These are phyloP conservation scores for Galleria mellonella DNA, from an alignment of 1,140 invertebrate genomes.

Conservation along the genomic window DNA sequence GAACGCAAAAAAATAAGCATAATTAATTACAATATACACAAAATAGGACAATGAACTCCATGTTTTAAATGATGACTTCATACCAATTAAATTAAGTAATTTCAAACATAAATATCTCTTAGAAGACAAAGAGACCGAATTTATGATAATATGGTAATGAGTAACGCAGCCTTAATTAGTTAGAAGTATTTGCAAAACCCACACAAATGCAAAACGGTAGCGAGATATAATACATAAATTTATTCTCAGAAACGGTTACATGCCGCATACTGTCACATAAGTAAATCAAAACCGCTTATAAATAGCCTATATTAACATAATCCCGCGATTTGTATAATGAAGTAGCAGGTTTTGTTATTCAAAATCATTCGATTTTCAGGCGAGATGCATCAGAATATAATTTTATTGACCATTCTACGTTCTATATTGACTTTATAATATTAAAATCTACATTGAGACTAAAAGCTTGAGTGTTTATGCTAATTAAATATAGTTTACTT, in stretches of 20 bases:
- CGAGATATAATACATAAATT: conserved; percentile 55
- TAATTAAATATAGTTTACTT: not conserved
- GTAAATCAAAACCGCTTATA: conserved; percentile 62
- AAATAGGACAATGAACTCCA: conserved; percentile 1
- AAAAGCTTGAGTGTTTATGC: conserved; percentile 21
- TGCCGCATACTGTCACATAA: conserved; percentile 31
- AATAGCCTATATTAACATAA: conserved; percentile 61
- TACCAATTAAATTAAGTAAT: conserved; percentile 25
- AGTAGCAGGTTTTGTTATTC: conserved; percentile 40
- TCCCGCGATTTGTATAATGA: conserved; percentile 63
- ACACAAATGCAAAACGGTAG: conserved; percentile 55
- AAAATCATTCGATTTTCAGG: conserved; percentile 30
- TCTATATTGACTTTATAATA: conserved; percentile 21
- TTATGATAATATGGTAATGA: conserved; percentile 42
- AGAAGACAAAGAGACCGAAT: conserved; percentile 31
- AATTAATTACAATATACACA: not conserved
- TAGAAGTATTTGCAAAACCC: conserved; percentile 36
- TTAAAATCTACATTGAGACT: conserved; percentile 16
- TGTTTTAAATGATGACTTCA: conserved; percentile 8
- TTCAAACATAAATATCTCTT: conserved; percentile 19
- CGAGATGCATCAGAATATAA: conserved; percentile 27
- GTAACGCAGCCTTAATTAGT: conserved; percentile 21
- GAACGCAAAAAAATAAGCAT: conserved; percentile 1
- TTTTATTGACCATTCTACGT: conserved; percentile 24
- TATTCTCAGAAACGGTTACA: conserved; percentile 44